These are phyloP conservation scores for Mormyrus iriodes DNA, from an alignment of 2,113 vertebrate genomes.

Conservation along the genomic window DNA sequence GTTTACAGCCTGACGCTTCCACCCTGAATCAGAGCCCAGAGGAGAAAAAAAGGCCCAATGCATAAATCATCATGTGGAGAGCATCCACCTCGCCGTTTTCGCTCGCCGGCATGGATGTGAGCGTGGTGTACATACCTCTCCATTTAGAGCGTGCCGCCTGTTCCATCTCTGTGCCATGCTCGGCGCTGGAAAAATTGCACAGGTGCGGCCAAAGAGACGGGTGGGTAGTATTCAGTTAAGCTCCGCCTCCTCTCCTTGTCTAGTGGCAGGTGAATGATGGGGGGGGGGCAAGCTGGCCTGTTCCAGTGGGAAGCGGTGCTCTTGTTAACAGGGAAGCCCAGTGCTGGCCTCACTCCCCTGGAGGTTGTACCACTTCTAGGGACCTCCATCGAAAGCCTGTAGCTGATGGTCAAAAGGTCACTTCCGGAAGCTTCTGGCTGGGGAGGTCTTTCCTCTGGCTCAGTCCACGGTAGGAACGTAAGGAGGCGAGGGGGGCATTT, in stretches of 20 bases:
- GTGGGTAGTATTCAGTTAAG: not conserved
- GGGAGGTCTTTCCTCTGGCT: not conserved
- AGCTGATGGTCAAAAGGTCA: constrained; percentile 89
- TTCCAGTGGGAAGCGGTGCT: constrained; percentile 81
- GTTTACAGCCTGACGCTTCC: constrained; percentile 23
- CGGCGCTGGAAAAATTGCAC: constrained; percentile 21
- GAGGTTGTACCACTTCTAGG: constrained; percentile 74
- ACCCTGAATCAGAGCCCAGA: constrained; percentile 23
- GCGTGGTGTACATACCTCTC: constrained; percentile 72
- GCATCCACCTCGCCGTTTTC: constrained; percentile 52
- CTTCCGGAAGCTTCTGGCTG: not conserved
- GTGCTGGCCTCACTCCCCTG: constrained; percentile 72
- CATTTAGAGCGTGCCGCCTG: constrained; percentile 71
- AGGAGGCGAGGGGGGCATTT: not conserved
- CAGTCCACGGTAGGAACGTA: not conserved
- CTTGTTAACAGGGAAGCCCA: constrained; percentile 80
- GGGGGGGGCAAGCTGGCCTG: constrained; percentile 77
- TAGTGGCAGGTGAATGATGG: constrained; percentile 51
- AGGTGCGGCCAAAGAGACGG: not conserved
- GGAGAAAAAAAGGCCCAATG: constrained; percentile 25
- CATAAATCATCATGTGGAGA: constrained; percentile 54
- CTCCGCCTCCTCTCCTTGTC: not conserved
- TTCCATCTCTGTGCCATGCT: constrained; percentile 13
- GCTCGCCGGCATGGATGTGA: constrained; percentile 50
- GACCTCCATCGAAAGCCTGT: constrained; percentile 66